A percentile compares a stretch with the other conserved stretches of the same genome.
phyloP scores from a whole-genome alignment of 2,888 invertebrate genomes.

The Aspidiotus rigidus region DNA sequence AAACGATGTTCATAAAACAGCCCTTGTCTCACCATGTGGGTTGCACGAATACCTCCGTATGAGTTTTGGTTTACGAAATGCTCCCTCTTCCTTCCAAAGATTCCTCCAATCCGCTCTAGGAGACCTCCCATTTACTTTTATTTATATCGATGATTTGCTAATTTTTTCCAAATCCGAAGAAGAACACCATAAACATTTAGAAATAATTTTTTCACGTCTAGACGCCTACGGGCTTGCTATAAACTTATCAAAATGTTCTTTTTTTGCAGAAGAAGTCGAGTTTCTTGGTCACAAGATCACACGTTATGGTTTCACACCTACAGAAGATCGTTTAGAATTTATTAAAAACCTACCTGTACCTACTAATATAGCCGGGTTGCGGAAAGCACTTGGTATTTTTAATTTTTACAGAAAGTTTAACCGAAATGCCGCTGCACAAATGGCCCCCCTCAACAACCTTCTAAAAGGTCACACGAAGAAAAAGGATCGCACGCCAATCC shows the following conservation, averaged over 20 bases:
- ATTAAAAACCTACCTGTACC: neutral
- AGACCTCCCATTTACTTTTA: neutral
- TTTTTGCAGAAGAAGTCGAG: neutral
- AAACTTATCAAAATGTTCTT: neutral
- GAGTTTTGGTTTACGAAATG: constrained; percentile 1
- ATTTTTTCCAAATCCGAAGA: neutral
- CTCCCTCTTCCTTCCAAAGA: neutral
- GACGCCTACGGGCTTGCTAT: neutral
- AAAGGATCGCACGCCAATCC: neutral
- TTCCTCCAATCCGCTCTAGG: neutral
- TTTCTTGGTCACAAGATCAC: constrained; percentile 7
- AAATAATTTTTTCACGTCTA: neutral
- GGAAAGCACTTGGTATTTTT: neutral
- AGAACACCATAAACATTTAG: constrained; percentile 2
- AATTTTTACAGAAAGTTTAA: neutral
- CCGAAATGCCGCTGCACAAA: neutral
- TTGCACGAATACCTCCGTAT: neutral
- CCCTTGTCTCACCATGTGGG: neutral
- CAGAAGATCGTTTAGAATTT: neutral
- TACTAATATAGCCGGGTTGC: too few species aligned
- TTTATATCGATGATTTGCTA: constrained; percentile 11
- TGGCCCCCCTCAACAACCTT: constrained; percentile 5
- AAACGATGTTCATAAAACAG: too few species aligned
- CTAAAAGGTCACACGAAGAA: constrained; percentile 6
- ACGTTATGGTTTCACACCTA: neutral